Evolutionary conservation across 2,888 invertebrate genomes (phyloP).

Genomic region (Ophion obscuratus): DNA sequence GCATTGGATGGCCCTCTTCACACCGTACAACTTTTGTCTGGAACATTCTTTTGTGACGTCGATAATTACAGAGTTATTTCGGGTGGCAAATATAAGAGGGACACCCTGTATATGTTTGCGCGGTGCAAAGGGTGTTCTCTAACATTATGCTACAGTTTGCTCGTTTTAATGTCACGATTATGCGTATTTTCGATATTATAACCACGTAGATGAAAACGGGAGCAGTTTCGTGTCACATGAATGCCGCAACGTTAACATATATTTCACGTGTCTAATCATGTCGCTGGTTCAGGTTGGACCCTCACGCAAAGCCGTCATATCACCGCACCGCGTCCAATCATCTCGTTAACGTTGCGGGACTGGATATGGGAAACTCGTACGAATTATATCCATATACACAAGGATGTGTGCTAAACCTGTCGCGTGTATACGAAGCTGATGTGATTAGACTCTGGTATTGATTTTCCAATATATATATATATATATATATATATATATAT

Average conservation of each 20-base stretch:
- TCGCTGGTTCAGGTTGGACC: conserved; percentile 37
- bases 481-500: conserved; percentile 19
- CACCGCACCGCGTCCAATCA: conserved; percentile 54
- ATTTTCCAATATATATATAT: conserved; percentile 48
- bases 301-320: conserved; percentile 48
- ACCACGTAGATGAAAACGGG: conserved; percentile 43
- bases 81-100: no score
- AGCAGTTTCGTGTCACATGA: conserved; percentile 43
- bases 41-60: no score
- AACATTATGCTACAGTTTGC: not conserved
- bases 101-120: not conserved
- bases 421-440: conserved; percentile 39
- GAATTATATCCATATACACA: not conserved
- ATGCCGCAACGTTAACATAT: conserved; percentile 51
- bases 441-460: conserved; percentile 61
- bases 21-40: no score
- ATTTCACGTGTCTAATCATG: conserved; percentile 58
- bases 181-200: conserved; percentile 53
- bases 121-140: not conserved
- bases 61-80: no score
- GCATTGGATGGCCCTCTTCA: no score
- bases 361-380: conserved; percentile 57
- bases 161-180: conserved; percentile 16
- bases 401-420: not conserved
- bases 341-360: conserved; percentile 60